phyloP scores from a whole-genome alignment of 1,140 invertebrate species.

The Hyles euphorbiae region DNA sequence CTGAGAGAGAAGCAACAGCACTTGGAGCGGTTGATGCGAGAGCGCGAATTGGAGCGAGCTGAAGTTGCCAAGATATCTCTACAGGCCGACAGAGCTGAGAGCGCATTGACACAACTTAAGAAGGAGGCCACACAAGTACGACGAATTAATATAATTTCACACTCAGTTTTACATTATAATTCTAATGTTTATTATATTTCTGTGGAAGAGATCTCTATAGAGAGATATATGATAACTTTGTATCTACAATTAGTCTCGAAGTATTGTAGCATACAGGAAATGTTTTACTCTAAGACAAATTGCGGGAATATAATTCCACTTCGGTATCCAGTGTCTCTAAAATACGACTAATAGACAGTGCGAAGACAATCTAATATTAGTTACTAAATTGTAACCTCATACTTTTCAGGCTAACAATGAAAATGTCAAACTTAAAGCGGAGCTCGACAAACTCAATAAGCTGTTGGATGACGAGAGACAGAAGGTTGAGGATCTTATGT shows the following conservation, averaged over 20 bases:
- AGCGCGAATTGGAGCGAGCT: slow-evolving; percentile 91
- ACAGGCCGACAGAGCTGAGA: slow-evolving; percentile 64
- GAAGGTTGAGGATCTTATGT: slow-evolving; percentile 94
- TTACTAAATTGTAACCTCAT: no score
- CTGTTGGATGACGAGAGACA: slow-evolving; percentile 90
- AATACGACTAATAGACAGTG: neutral
- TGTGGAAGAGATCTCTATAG: no score
- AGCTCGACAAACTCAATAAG: slow-evolving; percentile 79
- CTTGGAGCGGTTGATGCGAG: slow-evolving; percentile 91
- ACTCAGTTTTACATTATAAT: no score
- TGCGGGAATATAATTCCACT: no score
- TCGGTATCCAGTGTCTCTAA: no score
- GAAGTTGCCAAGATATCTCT: slow-evolving; percentile 80
- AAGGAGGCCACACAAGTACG: slow-evolving; percentile 63
- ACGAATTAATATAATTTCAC: no score
- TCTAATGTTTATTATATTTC: no score
- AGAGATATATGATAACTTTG: no score
- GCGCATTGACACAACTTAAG: slow-evolving; percentile 49
- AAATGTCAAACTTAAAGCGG: slow-evolving; percentile 79
- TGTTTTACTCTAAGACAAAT: no score
- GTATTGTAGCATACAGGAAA: no score
- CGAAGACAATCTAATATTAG: neutral
- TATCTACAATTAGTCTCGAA: no score
- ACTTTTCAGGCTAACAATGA: slow-evolving; percentile 48
- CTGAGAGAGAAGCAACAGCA: slow-evolving; percentile 95